Percentiles rank a stretch among this genome's conserved stretches.
Conservation (phyloP, 2,797 vertebrate genomes). For the Labroides dimidiatus region DNA sequence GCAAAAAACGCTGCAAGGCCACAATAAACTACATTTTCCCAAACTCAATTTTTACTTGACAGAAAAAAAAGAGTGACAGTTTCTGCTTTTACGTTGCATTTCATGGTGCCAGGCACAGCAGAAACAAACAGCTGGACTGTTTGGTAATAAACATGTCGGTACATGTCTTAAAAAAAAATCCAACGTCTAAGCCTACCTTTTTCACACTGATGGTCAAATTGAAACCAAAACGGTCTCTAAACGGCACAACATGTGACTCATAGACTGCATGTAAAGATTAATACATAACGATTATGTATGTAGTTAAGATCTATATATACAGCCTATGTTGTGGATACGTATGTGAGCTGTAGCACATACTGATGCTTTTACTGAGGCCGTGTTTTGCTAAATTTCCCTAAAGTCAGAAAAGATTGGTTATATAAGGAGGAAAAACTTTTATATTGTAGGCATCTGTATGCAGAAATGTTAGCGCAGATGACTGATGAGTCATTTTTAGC, state of each 20-base stretch:
- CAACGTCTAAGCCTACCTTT: not conserved
- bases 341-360: not conserved
- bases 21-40: not conserved
- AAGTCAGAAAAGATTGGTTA: not conserved
- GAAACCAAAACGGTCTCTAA: not conserved
- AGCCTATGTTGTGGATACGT: not conserved
- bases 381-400: not conserved
- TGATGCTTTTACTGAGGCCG: not conserved
- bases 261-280: not conserved
- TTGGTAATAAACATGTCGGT: not conserved
- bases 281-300: not conserved
- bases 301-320: not conserved
- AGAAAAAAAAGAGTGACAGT: not conserved
- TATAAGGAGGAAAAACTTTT: constrained; percentile 26
- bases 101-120: not conserved
- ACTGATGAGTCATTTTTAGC: constrained; percentile 18
- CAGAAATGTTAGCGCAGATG: constrained; percentile 21
- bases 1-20: not conserved
- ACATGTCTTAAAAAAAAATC: not conserved
- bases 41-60: not conserved
- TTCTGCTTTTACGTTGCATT: not conserved
- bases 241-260: not conserved
- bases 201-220: not conserved
- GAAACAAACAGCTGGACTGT: constrained; percentile 5
- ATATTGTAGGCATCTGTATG: constrained; percentile 7